These are phyloP conservation scores for Pollimyrus isidori DNA, from an alignment of 2,113 vertebrate species.

Conservation along the genomic window DNA sequence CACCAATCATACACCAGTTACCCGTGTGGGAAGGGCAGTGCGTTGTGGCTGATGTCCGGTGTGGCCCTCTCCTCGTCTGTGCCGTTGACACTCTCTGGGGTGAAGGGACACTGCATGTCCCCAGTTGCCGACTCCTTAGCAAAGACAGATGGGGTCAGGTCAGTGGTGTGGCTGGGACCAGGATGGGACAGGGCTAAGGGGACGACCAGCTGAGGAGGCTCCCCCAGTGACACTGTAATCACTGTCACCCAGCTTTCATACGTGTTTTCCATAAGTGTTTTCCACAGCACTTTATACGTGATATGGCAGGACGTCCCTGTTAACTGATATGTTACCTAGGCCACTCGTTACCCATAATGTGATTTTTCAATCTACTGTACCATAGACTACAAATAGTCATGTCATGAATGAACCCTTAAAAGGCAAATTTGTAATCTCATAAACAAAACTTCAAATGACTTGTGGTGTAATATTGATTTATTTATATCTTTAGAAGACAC, in stretches of 20 bases:
- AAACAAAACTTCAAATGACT: not conserved
- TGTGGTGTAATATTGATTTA: not conserved
- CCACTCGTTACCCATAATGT: not conserved
- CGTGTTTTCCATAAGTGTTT: not conserved
- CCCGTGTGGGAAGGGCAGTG: constrained; percentile 92
- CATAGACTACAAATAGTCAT: not conserved
- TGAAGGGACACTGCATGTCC: constrained; percentile 78
- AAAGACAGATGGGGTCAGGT: constrained; percentile 20
- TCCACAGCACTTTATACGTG: not conserved
- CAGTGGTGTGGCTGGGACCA: not conserved
- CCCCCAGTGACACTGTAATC: not conserved
- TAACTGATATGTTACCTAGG: not conserved
- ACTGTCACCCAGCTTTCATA: not conserved
- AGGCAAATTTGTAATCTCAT: not conserved
- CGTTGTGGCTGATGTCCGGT: constrained; percentile 81
- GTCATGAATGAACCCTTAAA: not conserved
- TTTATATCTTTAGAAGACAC: not conserved
- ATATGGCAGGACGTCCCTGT: not conserved
- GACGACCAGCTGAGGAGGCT: not conserved
- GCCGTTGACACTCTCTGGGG: constrained; percentile 86
- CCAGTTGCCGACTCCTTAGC: constrained; percentile 63
- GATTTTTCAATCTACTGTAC: not conserved
- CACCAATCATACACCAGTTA: constrained; percentile 47
- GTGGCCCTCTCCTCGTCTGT: constrained; percentile 78
- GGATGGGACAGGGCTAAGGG: not conserved